Conservation (phyloP, 2,113 vertebrate genomes). For the Cyphomyrus discorhynchus region DNA sequence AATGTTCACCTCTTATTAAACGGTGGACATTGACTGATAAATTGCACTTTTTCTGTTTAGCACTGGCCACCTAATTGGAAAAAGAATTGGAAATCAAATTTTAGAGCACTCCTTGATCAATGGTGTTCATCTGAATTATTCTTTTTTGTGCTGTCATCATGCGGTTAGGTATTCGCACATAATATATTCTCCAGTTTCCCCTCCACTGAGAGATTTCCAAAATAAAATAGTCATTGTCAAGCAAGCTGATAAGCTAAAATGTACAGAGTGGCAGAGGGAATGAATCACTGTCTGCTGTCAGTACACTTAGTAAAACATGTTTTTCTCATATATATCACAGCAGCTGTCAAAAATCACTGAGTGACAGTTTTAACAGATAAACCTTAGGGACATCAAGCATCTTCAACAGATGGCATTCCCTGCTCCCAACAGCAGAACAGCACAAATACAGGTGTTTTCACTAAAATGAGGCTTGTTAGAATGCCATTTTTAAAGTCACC, state of each 20-base stretch:
- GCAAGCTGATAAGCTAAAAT: background rate
- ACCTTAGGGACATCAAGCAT: background rate
- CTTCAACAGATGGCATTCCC: background rate
- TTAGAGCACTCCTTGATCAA: background rate
- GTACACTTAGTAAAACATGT: conserved; percentile 7
- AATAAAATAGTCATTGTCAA: background rate
- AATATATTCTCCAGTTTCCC: background rate
- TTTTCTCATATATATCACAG: background rate
- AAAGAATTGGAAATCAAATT: background rate
- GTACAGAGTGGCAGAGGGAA: background rate
- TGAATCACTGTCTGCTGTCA: conserved; percentile 5
- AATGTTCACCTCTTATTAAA: conserved; percentile 16
- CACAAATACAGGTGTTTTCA: background rate
- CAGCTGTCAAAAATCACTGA: conserved; percentile 10
- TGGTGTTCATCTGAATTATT: background rate
- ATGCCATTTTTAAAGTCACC: background rate
- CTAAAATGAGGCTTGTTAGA: background rate
- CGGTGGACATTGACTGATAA: background rate
- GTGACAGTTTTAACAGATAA: conserved; percentile 4
- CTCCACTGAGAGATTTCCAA: background rate
- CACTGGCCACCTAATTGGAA: background rate
- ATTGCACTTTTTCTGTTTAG: background rate
- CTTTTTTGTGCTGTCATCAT: background rate
- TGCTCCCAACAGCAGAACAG: background rate
- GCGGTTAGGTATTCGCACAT: background rate